Percentiles rank a stretch among this genome's conserved stretches.
Conservation (phyloP, 2,113 vertebrate genomes). For the Burhinus oedicnemus region DNA sequence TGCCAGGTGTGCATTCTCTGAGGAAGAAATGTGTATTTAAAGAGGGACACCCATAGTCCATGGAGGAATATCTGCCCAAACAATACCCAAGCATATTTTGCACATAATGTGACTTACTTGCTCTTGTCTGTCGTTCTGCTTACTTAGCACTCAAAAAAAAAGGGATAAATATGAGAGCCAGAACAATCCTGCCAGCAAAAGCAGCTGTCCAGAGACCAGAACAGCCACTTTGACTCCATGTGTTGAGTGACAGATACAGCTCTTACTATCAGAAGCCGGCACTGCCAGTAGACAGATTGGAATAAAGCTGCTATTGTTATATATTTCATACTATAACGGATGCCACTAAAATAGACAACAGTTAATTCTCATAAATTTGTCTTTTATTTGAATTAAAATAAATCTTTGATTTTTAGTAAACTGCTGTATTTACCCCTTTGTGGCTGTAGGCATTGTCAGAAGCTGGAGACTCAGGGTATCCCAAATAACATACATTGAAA, state of each 20-base stretch:
- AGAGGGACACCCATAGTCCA: neutral
- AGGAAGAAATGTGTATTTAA: neutral
- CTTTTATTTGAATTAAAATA: neutral
- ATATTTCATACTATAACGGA: neutral
- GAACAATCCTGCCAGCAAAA: neutral
- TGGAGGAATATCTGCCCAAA: neutral
- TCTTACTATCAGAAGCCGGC: neutral
- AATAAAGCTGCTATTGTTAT: neutral
- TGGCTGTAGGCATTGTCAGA: neutral
- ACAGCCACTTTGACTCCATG: neutral
- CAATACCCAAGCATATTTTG: neutral
- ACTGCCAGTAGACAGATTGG: neutral
- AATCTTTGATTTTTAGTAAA: neutral
- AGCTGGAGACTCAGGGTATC: neutral
- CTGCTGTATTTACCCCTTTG: neutral
- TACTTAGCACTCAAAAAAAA: neutral
- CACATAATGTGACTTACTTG: neutral
- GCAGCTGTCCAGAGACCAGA: neutral
- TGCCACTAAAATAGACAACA: neutral
- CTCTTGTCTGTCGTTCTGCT: neutral
- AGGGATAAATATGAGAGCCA: fast-evolving
- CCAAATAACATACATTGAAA: neutral
- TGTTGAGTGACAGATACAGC: neutral
- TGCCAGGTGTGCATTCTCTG: neutral
- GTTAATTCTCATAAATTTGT: neutral